Evolutionary conservation across 1,140 invertebrate species (phyloP).

Genomic region (Drosophila arawakana): DNA sequence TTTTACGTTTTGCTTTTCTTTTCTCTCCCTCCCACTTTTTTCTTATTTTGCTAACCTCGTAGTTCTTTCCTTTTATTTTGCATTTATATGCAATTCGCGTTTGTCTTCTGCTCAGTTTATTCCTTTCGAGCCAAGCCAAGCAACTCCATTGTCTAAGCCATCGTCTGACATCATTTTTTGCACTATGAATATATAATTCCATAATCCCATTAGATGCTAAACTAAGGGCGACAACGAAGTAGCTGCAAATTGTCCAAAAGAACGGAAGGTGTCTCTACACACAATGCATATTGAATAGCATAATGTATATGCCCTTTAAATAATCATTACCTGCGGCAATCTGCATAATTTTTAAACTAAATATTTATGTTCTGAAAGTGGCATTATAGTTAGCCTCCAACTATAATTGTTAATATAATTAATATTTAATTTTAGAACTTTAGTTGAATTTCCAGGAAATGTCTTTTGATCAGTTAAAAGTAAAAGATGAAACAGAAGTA

Average conservation of each 20-base stretch:
- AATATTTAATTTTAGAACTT: too few relatives aligned
- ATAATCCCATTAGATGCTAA: slow-evolving; percentile 68
- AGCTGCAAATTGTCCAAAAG: slow-evolving; percentile 44
- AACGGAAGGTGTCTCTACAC: slow-evolving; percentile 10
- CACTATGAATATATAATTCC: slow-evolving; percentile 70
- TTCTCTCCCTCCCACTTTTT: background rate
- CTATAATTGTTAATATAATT: too few relatives aligned
- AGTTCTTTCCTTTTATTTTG: slow-evolving; percentile 6
- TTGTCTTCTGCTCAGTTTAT: slow-evolving; percentile 59
- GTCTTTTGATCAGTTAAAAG: too few relatives aligned
- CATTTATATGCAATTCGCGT: slow-evolving; percentile 78
- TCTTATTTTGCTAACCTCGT: too few relatives aligned
- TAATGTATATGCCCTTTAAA: slow-evolving; percentile 4
- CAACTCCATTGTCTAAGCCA: slow-evolving; percentile 28
- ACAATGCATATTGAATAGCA: slow-evolving; percentile 36
- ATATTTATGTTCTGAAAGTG: slow-evolving; percentile 5
- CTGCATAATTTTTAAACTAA: slow-evolving; percentile 10
- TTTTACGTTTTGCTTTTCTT: background rate
- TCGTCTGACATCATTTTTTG: slow-evolving; percentile 67
- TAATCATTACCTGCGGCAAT: background rate
- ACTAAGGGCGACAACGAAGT: slow-evolving; percentile 35
- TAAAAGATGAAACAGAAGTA: too few relatives aligned
- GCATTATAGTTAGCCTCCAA: too few relatives aligned
- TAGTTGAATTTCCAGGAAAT: too few relatives aligned
- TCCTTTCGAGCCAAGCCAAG: slow-evolving; percentile 22